Conservation (phyloP, 2,113 vertebrate genomes). For the Aleadryas rufinucha region DNA sequence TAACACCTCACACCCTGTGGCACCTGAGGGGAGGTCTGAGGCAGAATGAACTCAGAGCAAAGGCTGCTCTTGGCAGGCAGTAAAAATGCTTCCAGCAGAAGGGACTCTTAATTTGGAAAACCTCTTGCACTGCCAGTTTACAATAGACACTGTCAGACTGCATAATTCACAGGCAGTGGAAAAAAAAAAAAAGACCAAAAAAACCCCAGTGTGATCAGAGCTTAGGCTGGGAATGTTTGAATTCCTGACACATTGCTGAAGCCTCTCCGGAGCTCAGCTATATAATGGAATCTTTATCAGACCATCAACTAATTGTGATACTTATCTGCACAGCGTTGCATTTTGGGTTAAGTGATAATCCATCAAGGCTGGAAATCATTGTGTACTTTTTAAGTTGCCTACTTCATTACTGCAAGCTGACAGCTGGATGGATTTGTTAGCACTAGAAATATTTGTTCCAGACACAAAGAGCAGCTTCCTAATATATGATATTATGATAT, state of each 20-base stretch:
- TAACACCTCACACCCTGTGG: not conserved
- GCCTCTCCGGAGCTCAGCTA: constrained; percentile 2
- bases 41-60: not conserved
- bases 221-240: constrained; percentile 36
- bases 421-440: constrained; percentile 49
- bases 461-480: constrained; percentile 27
- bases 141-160: constrained; percentile 1
- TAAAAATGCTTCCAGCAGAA: not conserved
- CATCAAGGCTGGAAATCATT: constrained; percentile 51
- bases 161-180: not conserved
- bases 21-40: not conserved
- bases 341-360: constrained; percentile 61
- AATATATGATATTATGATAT: constrained; percentile 13
- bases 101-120: constrained; percentile 32
- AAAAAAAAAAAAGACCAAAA: not conserved
- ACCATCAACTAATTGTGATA: constrained; percentile 56
- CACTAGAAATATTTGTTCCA: constrained; percentile 51
- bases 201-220: not conserved
- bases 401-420: constrained; percentile 54
- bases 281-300: constrained; percentile 65
- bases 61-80: not conserved
- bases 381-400: constrained; percentile 58
- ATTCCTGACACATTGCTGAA: constrained; percentile 6
- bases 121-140: not conserved
- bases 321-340: constrained; percentile 33